Base-by-base conservation (phyloP, 2,113 vertebrate species). In the Nannobrachium achirus region DNA sequence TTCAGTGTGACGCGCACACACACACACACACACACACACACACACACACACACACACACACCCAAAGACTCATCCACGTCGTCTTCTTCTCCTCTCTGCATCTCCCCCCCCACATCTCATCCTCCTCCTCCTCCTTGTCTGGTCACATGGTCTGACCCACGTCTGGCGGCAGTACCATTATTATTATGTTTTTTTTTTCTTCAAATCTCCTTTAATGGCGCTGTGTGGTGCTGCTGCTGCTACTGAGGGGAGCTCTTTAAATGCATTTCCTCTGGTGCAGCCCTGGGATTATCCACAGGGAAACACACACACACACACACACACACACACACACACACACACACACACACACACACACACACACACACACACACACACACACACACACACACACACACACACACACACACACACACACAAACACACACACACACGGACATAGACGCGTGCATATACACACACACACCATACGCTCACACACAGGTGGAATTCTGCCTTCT, bases 401-500 rank as follows among this genome's bases (percentile, higher is more conserved):
- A 19, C 46, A 69, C 66, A 83, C 70, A 46, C 13, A 13, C 59
- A 20, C 16, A 2, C 40, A 15, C 3, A 45, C 41, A 13, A 13
- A 1, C 57, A 19, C 58, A 7, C 58, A 13, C 57, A 0, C 11
- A 8, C 59, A 25, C 58, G 59, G 55, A 63, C 62, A 73, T 10
- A 10, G 53, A 76, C 55, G 74, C 57, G 46, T n/a, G 16, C 67
- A 48, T 56, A 50, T 56, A 72, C 73, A 78, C 59, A 76, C 71
- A 53, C 61, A 56, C n/a, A 20, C 61, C 41, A 56, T 63, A 62
- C 52, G 72, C 67, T 74, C 56, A 64, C 63, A 66, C 70, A 66
- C 73, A 19, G 71, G 61, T 59, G 64, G 59, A 73, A 80, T 77
- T 79, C 72, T 33, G 61, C 61, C 71, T 79, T 71, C 73, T 56